Conservation (phyloP, 2,113 vertebrate species). For the Platycercus adscitus region DNA sequence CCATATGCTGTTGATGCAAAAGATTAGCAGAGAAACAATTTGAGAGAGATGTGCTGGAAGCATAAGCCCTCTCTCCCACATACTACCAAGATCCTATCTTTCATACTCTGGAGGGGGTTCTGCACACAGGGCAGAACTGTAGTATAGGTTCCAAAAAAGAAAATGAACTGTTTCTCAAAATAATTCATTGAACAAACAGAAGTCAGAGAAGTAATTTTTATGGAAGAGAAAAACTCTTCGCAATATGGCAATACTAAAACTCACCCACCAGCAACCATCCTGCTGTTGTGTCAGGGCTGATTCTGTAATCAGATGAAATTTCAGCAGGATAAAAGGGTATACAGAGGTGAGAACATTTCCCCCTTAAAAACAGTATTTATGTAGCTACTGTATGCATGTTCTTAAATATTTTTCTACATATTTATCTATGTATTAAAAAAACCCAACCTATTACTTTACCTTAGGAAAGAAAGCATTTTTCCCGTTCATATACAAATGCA, state of each 20-base stretch:
- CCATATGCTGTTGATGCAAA: background rate
- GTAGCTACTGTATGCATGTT: background rate
- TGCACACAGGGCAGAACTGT: background rate
- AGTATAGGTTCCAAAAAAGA: background rate
- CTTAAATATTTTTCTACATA: background rate
- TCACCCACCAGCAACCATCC: background rate
- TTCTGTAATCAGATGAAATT: background rate
- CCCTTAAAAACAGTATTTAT: background rate
- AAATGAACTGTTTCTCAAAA: background rate
- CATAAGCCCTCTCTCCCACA: background rate
- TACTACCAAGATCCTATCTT: background rate
- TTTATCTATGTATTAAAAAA: background rate
- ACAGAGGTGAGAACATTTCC: background rate
- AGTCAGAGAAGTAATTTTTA: background rate
- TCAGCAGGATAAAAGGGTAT: background rate
- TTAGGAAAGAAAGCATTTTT: background rate
- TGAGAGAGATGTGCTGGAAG: background rate
- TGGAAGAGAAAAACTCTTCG: background rate
- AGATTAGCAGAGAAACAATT: background rate
- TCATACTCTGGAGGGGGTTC: background rate
- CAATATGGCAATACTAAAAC: background rate
- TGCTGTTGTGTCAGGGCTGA: background rate
- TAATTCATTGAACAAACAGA: background rate
- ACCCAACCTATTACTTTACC: accelerated
- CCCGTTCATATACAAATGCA: background rate